These are phyloP conservation scores for Tragelaphus eurycerus DNA, from an alignment of 2,797 vertebrate genomes.

Conservation along the genomic window DNA sequence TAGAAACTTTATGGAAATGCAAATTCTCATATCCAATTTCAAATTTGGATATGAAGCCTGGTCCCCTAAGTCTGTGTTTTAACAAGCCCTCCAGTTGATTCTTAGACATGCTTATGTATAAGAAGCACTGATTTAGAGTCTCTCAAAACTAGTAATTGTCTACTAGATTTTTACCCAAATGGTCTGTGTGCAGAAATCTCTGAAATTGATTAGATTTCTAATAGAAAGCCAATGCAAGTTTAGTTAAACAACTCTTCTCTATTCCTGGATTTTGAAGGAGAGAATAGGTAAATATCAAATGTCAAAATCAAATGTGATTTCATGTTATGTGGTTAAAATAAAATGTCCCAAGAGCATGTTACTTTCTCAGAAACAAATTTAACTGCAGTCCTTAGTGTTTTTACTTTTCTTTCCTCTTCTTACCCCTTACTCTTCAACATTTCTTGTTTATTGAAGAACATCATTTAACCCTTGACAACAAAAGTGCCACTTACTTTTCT, in stretches of 20 bases:
- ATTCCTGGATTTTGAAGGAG: not conserved
- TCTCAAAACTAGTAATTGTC: not conserved
- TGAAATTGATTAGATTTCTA: not conserved
- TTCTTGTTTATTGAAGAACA: not conserved
- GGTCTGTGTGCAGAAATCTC: not conserved
- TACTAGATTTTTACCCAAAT: not conserved
- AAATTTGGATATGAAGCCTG: not conserved
- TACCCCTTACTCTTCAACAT: not conserved
- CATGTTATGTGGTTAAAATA: not conserved
- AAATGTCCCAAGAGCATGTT: not conserved
- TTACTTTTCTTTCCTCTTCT: not conserved
- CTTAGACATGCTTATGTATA: not conserved
- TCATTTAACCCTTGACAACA: not conserved
- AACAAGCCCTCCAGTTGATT: not conserved
- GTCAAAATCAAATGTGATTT: not conserved
- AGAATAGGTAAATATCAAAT: not conserved
- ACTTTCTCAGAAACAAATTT: not conserved
- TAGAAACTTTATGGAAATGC: not conserved
- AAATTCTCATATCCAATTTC: not conserved
- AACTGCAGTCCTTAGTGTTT: not conserved
- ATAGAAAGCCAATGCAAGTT: not conserved
- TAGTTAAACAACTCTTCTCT: not conserved
- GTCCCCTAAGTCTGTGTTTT: not conserved
- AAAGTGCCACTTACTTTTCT: slow-evolving; percentile 19
- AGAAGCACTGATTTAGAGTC: not conserved